Conservation (phyloP, 2,113 vertebrate genomes). For the Calonectris borealis region DNA sequence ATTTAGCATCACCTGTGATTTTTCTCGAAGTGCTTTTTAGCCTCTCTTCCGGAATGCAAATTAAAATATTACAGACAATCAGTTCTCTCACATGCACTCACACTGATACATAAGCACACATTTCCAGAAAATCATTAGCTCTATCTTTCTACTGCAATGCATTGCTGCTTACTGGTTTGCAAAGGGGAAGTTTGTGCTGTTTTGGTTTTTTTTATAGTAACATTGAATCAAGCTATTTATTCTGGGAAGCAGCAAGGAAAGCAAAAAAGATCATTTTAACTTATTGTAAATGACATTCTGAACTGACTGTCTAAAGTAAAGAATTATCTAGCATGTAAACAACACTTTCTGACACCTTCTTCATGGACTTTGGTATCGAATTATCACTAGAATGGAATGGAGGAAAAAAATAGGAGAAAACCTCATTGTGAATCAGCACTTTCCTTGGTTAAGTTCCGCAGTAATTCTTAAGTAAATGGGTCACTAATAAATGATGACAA, state of each 20-base stretch:
- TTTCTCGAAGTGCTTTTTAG: not conserved
- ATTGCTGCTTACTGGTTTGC: not conserved
- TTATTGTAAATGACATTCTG: not conserved
- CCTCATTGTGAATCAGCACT: not conserved
- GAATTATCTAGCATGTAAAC: not conserved
- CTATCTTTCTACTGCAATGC: not conserved
- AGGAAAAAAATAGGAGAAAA: not conserved
- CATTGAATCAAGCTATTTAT: not conserved
- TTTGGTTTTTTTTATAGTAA: not conserved
- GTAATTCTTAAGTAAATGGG: not conserved
- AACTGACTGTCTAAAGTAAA: not conserved
- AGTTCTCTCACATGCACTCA: not conserved
- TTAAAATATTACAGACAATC: not conserved
- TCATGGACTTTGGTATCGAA: not conserved
- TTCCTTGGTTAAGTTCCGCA: not conserved
- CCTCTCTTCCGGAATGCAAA: not conserved
- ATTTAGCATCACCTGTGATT: not conserved
- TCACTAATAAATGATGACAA: not conserved
- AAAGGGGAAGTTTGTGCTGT: not conserved
- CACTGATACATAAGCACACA: not conserved
- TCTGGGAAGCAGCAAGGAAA: not conserved
- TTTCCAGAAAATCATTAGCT: not conserved
- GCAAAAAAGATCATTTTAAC: not conserved
- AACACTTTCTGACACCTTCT: not conserved
- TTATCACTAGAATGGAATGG: not conserved